Evolutionary conservation across 2,797 vertebrate genomes (phyloP), one percentile per base, ranked within the genome.

Genomic region (Perodicticus potto): DNA sequence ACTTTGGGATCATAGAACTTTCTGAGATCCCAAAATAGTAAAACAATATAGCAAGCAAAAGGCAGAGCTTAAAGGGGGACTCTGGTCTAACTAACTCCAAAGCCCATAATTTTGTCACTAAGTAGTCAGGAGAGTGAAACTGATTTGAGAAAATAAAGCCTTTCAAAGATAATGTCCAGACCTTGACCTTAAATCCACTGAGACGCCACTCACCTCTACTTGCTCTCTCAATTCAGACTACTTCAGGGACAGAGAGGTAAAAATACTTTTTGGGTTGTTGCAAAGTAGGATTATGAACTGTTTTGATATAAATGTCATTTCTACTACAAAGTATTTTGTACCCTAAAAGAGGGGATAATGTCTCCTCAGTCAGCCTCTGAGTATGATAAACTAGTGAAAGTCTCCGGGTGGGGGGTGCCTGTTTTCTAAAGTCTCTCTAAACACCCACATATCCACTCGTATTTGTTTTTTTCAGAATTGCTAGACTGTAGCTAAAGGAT

Each of bases 121-220:
- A 65, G 16, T 22, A 67, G 7, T 22, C 45, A 70, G 63, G 32
- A 37, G 14, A 16, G 20, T 25, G 0, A 32, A 84, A 9, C 9
- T 22, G 37, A 93, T 70, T 37, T 88, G 40, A 37, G 14, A 91
- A 91, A 80, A 88, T 53, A 77, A 84, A 93, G 63, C 25, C 72
- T 73, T 67, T 91, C 57, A 84, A 59, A 69, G 23, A 84, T 69
- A 67, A 91, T 19, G 8, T 83, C 72, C 27, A 91, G 37, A 49
- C 49, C 49, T 74, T 69, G 37, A 49, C 49, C 49, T 74, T 69
- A 76, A 86, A 93, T 70, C 43, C 25, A 81, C 13, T 37, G 53
- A 76, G 90, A 65, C 49, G 69, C 25, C 61, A n/a, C 40, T 94
- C 22, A 14, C 20, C n/a, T 92, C 37, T 89, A 76, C 49, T 40